These are phyloP conservation scores for Apomyelois bistriatella DNA, from an alignment of 2,888 invertebrate species.

Conservation along the genomic window DNA sequence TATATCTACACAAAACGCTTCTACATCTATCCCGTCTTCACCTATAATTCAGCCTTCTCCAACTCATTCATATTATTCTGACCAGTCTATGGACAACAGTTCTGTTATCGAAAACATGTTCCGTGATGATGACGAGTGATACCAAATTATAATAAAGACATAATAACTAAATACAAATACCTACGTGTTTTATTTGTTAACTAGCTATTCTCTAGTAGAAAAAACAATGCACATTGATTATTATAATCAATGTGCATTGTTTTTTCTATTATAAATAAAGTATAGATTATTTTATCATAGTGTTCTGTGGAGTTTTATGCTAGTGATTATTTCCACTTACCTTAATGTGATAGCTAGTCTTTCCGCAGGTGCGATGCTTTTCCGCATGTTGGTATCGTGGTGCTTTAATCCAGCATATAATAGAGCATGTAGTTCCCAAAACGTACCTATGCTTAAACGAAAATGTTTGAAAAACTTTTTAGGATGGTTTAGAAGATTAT, in stretches of 20 bases:
- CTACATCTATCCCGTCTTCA: too few relatives aligned
- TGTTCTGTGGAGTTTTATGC: slow-evolving; percentile 24
- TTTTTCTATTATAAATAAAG: too few relatives aligned
- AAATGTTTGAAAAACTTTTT: slow-evolving; percentile 31
- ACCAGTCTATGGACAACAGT: slow-evolving; percentile 16
- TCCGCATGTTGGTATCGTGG: slow-evolving; percentile 29
- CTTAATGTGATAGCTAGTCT: slow-evolving; percentile 30
- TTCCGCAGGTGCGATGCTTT: slow-evolving; percentile 29
- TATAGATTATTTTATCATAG: slow-evolving; percentile 21
- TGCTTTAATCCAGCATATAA: slow-evolving; percentile 30
- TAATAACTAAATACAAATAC: slow-evolving; percentile 26
- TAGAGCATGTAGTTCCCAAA: slow-evolving; percentile 30
- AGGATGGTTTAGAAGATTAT: slow-evolving; percentile 26
- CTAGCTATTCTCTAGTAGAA: slow-evolving; percentile 26
- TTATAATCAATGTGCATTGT: too few relatives aligned
- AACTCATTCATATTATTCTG: slow-evolving; percentile 25
- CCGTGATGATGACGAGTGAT: slow-evolving; percentile 25
- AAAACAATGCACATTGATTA: too few relatives aligned
- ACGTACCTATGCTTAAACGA: slow-evolving; percentile 28
- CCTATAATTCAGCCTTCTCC: slow-evolving; percentile 19
- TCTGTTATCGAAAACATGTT: slow-evolving; percentile 30
- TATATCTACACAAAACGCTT: too few relatives aligned
- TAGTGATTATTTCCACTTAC: slow-evolving; percentile 25
- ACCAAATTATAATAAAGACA: slow-evolving; percentile 26
- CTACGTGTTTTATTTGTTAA: slow-evolving; percentile 28